Evolutionary conservation across 2,797 vertebrate genomes (phyloP).

Genomic region (Sebastes hubbsi): DNA sequence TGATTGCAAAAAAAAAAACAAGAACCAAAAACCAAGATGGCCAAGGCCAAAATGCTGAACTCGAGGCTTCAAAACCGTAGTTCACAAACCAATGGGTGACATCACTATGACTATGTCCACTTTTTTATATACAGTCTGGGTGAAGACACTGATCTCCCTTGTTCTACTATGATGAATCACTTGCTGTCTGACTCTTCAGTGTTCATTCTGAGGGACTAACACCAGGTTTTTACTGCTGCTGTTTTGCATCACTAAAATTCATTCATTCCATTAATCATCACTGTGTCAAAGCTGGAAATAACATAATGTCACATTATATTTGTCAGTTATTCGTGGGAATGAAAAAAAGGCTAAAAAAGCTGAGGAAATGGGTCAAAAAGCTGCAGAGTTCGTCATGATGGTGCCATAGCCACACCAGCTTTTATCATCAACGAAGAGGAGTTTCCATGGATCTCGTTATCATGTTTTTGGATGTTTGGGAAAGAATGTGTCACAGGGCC

Average conservation of each 20-base stretch:
- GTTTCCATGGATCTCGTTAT: constrained; percentile 64
- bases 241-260: not conserved
- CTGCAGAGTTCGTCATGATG: not conserved
- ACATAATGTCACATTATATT: not conserved
- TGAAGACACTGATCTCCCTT: not conserved
- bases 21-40: too few species aligned
- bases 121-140: not conserved
- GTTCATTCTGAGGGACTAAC: not conserved
- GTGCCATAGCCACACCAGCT: constrained; percentile 16
- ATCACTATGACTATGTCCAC: too few species aligned
- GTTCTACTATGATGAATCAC: not conserved
- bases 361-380: not conserved
- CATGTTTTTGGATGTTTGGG: constrained; percentile 49
- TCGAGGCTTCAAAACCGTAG: too few species aligned
- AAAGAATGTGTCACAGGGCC: constrained; percentile 54
- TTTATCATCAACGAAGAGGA: constrained; percentile 30
- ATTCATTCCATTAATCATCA: not conserved
- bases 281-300: not conserved
- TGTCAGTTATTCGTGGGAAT: not conserved
- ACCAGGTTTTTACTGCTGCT: not conserved
- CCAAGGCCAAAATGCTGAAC: too few species aligned
- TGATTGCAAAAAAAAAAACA: too few species aligned
- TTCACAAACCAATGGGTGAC: too few species aligned
- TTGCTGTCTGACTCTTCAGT: not conserved
- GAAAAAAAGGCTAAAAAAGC: not conserved